These are phyloP conservation scores for Hemibagrus guttatus DNA, from an alignment of 2,797 vertebrate species.

Conservation along the genomic window DNA sequence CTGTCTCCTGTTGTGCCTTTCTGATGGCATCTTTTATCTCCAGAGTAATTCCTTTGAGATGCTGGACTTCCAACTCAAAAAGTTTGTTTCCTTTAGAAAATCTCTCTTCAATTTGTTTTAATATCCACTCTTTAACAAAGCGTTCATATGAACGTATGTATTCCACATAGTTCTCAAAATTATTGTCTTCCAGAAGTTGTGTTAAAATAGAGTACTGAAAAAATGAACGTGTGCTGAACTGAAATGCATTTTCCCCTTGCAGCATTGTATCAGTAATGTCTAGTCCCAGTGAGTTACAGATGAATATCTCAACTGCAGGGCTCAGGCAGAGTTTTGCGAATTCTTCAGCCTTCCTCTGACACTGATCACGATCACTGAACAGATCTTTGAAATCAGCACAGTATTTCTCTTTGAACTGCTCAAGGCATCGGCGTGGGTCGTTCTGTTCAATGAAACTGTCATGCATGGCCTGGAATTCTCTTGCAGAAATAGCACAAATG, in stretches of 20 bases:
- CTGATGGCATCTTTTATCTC: slow-evolving; percentile 58
- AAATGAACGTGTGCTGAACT: not conserved
- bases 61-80: slow-evolving; percentile 41
- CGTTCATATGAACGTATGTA: not conserved
- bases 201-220: slow-evolving; percentile 46
- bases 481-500: slow-evolving; percentile 53
- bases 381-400: slow-evolving; percentile 46
- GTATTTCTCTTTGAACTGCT: slow-evolving; percentile 61
- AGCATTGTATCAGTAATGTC: slow-evolving; percentile 29
- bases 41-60: slow-evolving; percentile 34
- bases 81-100: slow-evolving; percentile 33
- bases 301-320: slow-evolving; percentile 42
- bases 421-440: slow-evolving; percentile 57
- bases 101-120: not conserved
- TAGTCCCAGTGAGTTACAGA: slow-evolving; percentile 1
- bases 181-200: slow-evolving; percentile 20
- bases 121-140: slow-evolving; percentile 60
- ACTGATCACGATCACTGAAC: slow-evolving; percentile 47
- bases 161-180: not conserved
- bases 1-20: slow-evolving; percentile 35
- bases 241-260: slow-evolving; percentile 14
- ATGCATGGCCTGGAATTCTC: slow-evolving; percentile 57
- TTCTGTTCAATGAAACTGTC: slow-evolving; percentile 37
- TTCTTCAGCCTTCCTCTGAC: slow-evolving; percentile 52
- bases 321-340: slow-evolving; percentile 60